Conservation (phyloP, 2,113 vertebrate genomes). For the Conger conger region DNA sequence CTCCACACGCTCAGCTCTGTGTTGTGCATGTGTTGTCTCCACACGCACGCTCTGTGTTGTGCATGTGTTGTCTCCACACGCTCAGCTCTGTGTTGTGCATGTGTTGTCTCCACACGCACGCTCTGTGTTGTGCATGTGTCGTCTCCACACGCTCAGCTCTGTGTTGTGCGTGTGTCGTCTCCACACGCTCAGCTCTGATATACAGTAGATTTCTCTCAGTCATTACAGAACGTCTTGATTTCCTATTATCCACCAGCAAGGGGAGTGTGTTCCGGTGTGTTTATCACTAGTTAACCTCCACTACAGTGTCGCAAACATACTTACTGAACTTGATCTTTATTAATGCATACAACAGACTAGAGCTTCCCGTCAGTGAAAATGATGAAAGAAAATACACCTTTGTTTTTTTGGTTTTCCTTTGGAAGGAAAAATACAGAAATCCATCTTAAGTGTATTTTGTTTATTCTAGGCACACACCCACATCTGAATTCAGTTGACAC, state of each 20-base stretch:
- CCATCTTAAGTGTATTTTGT: background rate
- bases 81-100: too few species aligned
- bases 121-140: too few species aligned
- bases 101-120: too few species aligned
- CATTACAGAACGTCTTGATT: background rate
- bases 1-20: too few species aligned
- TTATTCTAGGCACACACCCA: background rate
- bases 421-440: background rate
- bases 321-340: background rate
- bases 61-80: too few species aligned
- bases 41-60: too few species aligned
- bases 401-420: background rate
- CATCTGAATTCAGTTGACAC: background rate
- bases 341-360: background rate
- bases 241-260: background rate
- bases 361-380: background rate
- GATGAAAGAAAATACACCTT: background rate
- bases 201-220: background rate
- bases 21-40: too few species aligned
- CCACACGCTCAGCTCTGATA: background rate
- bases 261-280: background rate
- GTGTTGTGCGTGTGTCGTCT: too few species aligned
- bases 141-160: too few species aligned
- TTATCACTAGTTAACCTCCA: background rate
- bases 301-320: background rate